These are phyloP conservation scores for Taenioides sp. DNA, from an alignment of 2,797 vertebrate genomes.

Conservation along the genomic window DNA sequence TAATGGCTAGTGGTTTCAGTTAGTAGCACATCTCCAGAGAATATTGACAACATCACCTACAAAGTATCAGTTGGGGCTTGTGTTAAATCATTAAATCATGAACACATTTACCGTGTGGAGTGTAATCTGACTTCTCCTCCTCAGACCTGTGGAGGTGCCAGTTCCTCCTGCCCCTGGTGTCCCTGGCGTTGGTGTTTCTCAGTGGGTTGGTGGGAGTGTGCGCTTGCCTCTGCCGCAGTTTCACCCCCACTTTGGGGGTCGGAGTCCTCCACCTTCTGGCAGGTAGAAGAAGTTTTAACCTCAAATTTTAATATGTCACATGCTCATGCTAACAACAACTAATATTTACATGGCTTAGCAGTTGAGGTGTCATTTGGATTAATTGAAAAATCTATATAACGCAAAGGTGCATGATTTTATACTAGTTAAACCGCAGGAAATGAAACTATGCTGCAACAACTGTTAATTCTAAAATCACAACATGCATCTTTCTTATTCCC, in stretches of 20 bases:
- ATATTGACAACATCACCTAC: too few species aligned
- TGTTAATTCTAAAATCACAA: too few species aligned
- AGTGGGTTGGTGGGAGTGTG: slow-evolving; percentile 89
- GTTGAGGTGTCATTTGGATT: neutral
- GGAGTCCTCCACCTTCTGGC: slow-evolving; percentile 92
- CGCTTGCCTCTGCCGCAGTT: slow-evolving; percentile 91
- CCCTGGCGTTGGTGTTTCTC: slow-evolving; percentile 90
- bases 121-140: neutral
- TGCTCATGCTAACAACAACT: neutral
- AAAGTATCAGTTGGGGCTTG: too few species aligned
- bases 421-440: too few species aligned
- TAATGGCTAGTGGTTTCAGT: too few species aligned
- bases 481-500: too few species aligned
- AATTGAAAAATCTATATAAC: neutral
- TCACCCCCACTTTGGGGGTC: slow-evolving; percentile 88
- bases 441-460: too few species aligned
- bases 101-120: neutral
- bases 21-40: too few species aligned
- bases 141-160: slow-evolving; percentile 92
- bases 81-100: neutral
- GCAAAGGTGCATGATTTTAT: too few species aligned
- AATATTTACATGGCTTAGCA: neutral
- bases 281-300: slow-evolving; percentile 65
- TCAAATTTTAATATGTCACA: neutral
- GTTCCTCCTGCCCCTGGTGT: slow-evolving; percentile 91